Conservation (phyloP, 2,113 vertebrate species). For the Haliaeetus leucogaster region DNA sequence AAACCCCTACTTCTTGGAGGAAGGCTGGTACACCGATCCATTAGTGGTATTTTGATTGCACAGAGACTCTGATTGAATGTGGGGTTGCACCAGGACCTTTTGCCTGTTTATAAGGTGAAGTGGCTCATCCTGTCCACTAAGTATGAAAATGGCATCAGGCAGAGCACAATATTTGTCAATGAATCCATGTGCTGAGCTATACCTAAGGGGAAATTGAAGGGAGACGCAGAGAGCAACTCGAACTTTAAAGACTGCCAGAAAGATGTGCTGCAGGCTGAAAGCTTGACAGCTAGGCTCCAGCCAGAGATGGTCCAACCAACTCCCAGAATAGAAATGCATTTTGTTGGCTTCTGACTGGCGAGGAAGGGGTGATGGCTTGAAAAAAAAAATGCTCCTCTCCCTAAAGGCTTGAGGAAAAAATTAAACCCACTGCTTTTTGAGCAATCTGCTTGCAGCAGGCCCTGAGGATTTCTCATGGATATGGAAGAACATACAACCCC, state of each 20-base stretch:
- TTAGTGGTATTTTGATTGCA: rapidly evolving
- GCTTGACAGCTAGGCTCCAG: background rate
- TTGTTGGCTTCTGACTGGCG: background rate
- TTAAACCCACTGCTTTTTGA: background rate
- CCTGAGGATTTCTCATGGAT: background rate
- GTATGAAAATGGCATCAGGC: background rate
- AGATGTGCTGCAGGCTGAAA: background rate
- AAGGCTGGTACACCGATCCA: background rate
- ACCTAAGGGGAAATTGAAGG: background rate
- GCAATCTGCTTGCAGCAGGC: background rate
- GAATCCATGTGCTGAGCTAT: background rate
- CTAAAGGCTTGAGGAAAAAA: background rate
- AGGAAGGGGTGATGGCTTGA: background rate
- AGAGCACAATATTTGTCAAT: background rate
- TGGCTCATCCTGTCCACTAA: background rate
- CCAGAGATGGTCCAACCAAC: background rate
- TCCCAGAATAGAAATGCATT: background rate
- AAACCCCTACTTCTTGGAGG: rapidly evolving
- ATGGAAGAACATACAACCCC: background rate
- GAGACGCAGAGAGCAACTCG: background rate
- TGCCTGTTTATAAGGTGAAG: background rate
- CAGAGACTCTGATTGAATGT: rapidly evolving
- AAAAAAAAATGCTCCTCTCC: background rate
- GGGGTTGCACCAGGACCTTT: background rate
- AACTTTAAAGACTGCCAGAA: background rate